Conservation (phyloP, 2,113 vertebrate species). For the Tichodroma muraria region DNA sequence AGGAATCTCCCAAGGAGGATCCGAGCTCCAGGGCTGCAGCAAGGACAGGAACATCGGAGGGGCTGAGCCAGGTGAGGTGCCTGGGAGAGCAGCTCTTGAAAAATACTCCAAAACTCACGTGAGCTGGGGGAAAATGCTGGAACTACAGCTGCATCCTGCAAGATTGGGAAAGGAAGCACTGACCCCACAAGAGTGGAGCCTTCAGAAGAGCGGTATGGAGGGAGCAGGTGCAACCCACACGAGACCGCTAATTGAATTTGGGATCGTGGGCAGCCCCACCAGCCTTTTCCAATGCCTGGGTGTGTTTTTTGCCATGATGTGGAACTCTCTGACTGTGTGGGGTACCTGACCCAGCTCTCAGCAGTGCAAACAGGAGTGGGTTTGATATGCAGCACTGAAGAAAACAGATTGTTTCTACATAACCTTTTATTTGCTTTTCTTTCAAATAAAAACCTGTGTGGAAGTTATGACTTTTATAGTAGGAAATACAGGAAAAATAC, state of each 20-base stretch:
- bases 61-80: background rate
- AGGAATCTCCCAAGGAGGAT: background rate
- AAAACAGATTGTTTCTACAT: background rate
- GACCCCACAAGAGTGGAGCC: fast-evolving
- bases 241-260: background rate
- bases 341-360: background rate
- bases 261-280: background rate
- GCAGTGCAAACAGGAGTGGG: background rate
- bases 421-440: background rate
- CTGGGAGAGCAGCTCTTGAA: background rate
- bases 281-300: fast-evolving
- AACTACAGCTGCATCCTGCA: fast-evolving
- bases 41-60: background rate
- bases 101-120: background rate
- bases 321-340: background rate
- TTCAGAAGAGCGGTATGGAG: background rate
- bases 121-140: background rate
- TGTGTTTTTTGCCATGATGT: background rate
- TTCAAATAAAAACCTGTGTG: background rate
- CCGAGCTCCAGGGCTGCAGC: background rate
- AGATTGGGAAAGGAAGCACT: fast-evolving
- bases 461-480: background rate
- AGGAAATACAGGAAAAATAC: background rate
- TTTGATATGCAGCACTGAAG: background rate
- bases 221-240: background rate